Evolutionary conservation across 2,113 vertebrate genomes (phyloP).

Genomic region (Paratilapia polleni): DNA sequence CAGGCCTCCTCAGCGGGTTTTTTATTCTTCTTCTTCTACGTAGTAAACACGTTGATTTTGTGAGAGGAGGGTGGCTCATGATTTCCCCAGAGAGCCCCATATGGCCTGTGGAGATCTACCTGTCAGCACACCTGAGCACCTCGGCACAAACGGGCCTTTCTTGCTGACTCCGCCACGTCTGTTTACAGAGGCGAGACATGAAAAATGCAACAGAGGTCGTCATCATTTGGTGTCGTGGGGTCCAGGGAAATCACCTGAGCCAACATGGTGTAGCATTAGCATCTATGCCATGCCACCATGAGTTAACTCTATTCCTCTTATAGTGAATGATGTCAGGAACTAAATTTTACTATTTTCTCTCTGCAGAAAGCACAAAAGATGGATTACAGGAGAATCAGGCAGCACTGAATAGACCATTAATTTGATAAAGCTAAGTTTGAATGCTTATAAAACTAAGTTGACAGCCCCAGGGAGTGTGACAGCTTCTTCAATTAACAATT

Average conservation of each 20-base stretch:
- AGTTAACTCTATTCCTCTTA: not conserved
- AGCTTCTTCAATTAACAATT: constrained; percentile 76
- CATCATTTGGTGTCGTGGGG: not conserved
- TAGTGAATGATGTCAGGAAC: constrained; percentile 26
- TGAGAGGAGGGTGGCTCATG: constrained; percentile 50
- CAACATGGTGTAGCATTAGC: not conserved
- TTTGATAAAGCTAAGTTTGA: constrained; percentile 74
- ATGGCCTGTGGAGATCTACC: constrained; percentile 67
- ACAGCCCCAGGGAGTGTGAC: constrained; percentile 71
- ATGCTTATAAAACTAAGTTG: constrained; percentile 61
- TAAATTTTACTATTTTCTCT: not conserved
- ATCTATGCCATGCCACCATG: not conserved
- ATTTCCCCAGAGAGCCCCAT: constrained; percentile 77
- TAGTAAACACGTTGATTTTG: constrained; percentile 36
- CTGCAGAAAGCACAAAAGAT: constrained; percentile 46
- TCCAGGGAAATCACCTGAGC: constrained; percentile 38
- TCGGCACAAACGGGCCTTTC: constrained; percentile 54
- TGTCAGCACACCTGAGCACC: constrained; percentile 82
- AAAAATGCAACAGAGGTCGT: constrained; percentile 51
- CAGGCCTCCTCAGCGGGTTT: not conserved
- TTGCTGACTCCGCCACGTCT: constrained; percentile 66
- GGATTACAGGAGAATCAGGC: constrained; percentile 60
- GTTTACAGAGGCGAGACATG: constrained; percentile 61
- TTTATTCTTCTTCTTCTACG: constrained; percentile 1
- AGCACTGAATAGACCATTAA: constrained; percentile 67